phyloP scores from a whole-genome alignment of 2,888 invertebrate genomes.

The Nomada ferruginata region DNA sequence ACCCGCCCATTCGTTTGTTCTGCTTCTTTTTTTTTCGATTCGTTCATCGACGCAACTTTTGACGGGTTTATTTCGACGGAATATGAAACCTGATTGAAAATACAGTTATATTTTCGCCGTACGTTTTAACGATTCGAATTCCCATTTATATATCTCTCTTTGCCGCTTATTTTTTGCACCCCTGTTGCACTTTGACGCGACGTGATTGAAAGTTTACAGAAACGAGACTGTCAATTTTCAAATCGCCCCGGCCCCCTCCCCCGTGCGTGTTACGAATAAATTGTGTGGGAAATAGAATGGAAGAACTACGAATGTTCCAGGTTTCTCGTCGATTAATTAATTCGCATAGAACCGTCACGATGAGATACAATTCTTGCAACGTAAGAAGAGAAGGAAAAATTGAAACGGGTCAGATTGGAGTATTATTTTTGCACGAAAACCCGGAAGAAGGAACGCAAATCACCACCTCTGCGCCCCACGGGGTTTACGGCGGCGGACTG shows the following conservation, averaged over 20 bases:
- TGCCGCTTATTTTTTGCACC: not conserved
- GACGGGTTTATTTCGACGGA: conserved; percentile 7
- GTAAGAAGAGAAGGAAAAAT: too few species aligned
- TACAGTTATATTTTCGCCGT: not conserved
- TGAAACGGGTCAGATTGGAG: not conserved
- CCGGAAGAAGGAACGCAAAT: conserved; percentile 55
- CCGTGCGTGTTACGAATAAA: too few species aligned
- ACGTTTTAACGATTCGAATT: not conserved
- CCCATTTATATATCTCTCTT: not conserved
- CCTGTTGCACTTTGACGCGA: too few species aligned
- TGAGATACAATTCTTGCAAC: too few species aligned
- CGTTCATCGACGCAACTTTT: conserved; percentile 5
- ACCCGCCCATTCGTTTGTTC: not conserved
- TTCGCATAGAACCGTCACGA: too few species aligned
- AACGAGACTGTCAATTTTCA: not conserved
- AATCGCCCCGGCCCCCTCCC: not conserved
- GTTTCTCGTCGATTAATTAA: too few species aligned
- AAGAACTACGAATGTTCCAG: not conserved
- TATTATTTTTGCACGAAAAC: conserved; percentile 15
- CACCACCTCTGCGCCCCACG: conserved; percentile 47
- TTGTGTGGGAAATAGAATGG: not conserved
- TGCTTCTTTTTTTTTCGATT: not conserved
- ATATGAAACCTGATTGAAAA: not conserved
- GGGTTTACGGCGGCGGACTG: conserved; percentile 17
- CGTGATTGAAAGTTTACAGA: too few species aligned